Base-by-base conservation (phyloP, 2,113 vertebrate species). In the Nipponia nippon region DNA sequence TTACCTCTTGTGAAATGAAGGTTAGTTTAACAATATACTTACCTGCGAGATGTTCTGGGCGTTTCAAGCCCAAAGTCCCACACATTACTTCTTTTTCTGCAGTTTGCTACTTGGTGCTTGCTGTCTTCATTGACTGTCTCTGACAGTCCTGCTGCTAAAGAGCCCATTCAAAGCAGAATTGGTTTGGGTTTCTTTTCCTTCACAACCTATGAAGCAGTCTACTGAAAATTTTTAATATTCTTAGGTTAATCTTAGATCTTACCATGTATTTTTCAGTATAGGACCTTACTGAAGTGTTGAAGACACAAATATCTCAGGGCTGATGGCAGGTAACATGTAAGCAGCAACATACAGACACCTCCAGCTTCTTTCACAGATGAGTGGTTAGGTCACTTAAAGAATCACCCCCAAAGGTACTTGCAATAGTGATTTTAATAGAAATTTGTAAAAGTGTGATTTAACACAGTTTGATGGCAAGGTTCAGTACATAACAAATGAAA, bases 1-100 rank as follows among this genome's bases (percentile, higher is more conserved):
- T 88, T 94, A 86, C 83, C 50, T 92, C 62, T 89, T 66, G n/a
- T 92, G 76, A 96, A 93, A 93, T 40, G 85, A 92, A 91, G 76
- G 83, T 87, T 67, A 34, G 63, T 88, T 88, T 83, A 92, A 93
- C 73, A 91, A 47, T 50, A 34, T 46, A 18, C 0, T 0, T 62
- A 93, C 32, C 58, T 89, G 83, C 78, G 76, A 92, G 46, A 59
- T 27, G n/a, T 79, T 83, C n/a, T 71, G 67, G 55, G n/a, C 10
- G 40, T 90, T 86, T 81, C 0, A 2, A 88, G 25, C 34, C 59
- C 47, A 8, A n/a, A 78, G 44, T 52, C 25, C 11, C 36, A 88
- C 66, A 53, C 11, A 80, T 93, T 50, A 63, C 38, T 65, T 50
- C 7, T 23, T 76, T 69, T 77, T 50, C 49, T 90, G 10, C 67